Evolutionary conservation across 2,888 invertebrate genomes (phyloP), one percentile per base, ranked within the genome.

Genomic region (Lepidocyrtoides sp.): DNA sequence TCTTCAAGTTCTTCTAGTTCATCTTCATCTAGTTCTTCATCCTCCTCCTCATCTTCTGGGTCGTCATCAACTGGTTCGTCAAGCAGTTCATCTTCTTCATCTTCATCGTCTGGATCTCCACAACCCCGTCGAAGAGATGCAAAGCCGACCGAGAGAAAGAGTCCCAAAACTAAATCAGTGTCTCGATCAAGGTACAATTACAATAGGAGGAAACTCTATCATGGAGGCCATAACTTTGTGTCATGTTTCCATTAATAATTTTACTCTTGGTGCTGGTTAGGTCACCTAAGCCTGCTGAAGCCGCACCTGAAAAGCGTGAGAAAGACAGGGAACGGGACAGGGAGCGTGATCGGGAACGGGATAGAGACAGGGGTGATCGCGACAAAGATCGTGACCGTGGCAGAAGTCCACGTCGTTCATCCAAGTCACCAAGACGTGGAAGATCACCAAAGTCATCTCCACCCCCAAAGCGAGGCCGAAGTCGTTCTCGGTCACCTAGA

Each of bases 401-500:
- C 10, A 41, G 63, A n/a, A 69, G 57, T 51, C 90, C 86, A n/a
- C 29, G 86, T 0, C 44, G 86, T 41, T 81, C 93, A 10, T 91
- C 93, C n/a, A 91, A 88, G 69, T 87, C 93, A 20, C 88, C 92
- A 20, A 81, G 89, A 79, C 86, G 92, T 23, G 87, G 85, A 4
- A 82, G 91, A 44, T 93, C 93, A n/a, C 93, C 92, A 60, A 92
- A 92, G 77, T 48, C 66, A 44, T 92, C 92, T 12, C 91, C 92
- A 0, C 69, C 89, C 36, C 79, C 91, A 26, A 92, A 82, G 81
- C 48, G 86, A 69, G 91, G 60, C 10, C 32, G 44, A 20, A 85
- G 84, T 86, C 89, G 94, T 36, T 96, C 96, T 1, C 95, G 96
- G 1, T 96, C 97, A 29, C 97, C 97, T 92, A 96, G 83, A 75